Conservation (phyloP, 2,888 invertebrate species). For the Alentia gelatinosa region DNA sequence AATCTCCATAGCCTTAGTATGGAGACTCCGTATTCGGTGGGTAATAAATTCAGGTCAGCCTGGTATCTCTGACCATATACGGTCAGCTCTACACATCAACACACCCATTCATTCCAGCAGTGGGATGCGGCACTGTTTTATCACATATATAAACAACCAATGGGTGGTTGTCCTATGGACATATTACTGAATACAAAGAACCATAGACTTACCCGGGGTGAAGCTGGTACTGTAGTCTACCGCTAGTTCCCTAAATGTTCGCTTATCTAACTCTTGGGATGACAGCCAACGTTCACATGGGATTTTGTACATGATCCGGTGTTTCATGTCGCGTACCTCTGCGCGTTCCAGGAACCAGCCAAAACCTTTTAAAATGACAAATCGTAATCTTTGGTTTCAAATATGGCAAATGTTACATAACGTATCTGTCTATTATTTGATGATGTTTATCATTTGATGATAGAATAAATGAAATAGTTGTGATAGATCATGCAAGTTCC, state of each 20-base stretch:
- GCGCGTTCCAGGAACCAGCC: slow-evolving; percentile 78
- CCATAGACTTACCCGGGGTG: neutral
- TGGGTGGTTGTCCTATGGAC: no score
- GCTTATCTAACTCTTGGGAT: slow-evolving; percentile 72
- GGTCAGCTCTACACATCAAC: no score
- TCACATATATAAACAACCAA: no score
- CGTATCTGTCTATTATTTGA: neutral
- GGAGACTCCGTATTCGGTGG: no score
- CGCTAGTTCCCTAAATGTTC: slow-evolving; percentile 73
- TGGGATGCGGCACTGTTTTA: no score
- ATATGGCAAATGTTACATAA: neutral
- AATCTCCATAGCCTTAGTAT: no score
- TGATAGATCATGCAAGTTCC: neutral
- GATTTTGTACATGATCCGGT: slow-evolving; percentile 73
- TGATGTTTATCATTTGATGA: no score
- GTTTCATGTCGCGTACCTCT: slow-evolving; percentile 74
- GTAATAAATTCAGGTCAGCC: no score
- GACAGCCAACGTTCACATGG: slow-evolving; percentile 77
- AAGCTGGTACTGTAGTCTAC: slow-evolving; percentile 66
- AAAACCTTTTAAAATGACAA: slow-evolving; percentile 67
- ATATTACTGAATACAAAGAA: no score
- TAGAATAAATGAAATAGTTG: no score
- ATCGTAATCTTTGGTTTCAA: neutral
- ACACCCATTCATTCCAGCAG: no score
- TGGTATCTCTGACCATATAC: no score